These are phyloP conservation scores for Nomia melanderi DNA, from an alignment of 1,140 invertebrate species.

Conservation along the genomic window DNA sequence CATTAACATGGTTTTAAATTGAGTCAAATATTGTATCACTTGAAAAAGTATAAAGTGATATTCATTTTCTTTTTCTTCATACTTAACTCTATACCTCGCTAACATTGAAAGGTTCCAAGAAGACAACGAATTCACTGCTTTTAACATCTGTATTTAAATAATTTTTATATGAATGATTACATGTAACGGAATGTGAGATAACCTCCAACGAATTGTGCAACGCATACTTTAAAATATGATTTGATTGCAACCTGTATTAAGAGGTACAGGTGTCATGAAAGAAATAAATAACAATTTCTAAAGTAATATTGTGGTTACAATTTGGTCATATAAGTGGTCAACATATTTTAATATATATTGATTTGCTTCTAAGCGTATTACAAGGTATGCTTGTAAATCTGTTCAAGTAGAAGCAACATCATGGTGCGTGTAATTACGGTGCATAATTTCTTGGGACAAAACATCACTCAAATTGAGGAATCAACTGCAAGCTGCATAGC, in stretches of 20 bases:
- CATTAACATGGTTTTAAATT: slow-evolving; percentile 5
- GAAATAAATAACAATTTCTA: not conserved
- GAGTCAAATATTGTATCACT: not conserved
- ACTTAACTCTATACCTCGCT: slow-evolving; percentile 2
- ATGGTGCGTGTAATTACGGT: slow-evolving; percentile 88
- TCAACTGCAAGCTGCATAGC: slow-evolving; percentile 84
- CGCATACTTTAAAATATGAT: not conserved
- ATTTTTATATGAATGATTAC: slow-evolving; percentile 1
- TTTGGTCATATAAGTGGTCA: not conserved
- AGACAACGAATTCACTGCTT: slow-evolving; percentile 13
- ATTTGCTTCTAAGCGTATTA: not conserved
- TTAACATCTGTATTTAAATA: not conserved
- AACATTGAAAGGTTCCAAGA: not conserved
- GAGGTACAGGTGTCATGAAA: not conserved
- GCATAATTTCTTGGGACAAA: slow-evolving; percentile 86
- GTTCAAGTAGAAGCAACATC: slow-evolving; percentile 26
- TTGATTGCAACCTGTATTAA: slow-evolving; percentile 10
- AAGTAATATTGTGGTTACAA: not conserved
- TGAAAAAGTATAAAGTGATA: not conserved
- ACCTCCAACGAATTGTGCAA: slow-evolving; percentile 30
- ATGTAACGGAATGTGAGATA: slow-evolving; percentile 29
- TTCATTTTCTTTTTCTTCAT: not conserved
- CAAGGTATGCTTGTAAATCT: slow-evolving; percentile 18
- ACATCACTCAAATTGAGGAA: slow-evolving; percentile 85
- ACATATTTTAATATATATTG: not conserved